Evolutionary conservation across 2,888 invertebrate species (phyloP), one percentile per base, ranked within the genome.

Genomic region (Sabatieria punctata): DNA sequence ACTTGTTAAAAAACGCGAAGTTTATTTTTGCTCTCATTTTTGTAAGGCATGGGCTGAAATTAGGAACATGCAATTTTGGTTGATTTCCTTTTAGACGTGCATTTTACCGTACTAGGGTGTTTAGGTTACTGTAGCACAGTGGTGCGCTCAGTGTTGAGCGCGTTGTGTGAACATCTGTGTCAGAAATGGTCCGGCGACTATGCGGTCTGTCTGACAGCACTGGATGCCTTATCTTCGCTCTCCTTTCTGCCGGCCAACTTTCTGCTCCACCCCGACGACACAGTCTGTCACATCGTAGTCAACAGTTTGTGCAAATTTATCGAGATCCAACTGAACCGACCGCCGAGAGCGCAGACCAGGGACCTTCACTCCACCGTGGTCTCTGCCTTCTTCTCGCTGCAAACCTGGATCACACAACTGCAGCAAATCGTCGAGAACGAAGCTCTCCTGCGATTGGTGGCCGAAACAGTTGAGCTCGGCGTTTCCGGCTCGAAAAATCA

Each of bases 291-390:
- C n/a, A n/a, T n/a, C n/a, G n/a, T n/a, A n/a, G 89, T 95, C 22
- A 89, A 89, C 61, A 93, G 91, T 85, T 78, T 97, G 48, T 97
- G 95, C 70, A 89, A 95, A 72, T 95, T 93, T 71, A 91, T 97
- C 59, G 80, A 84, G 46, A 82, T 83, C 66, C 91, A 91, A 67
- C 89, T 91, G 72, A 83, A 83, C 59, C 78, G 88, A 53, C 93
- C 88, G 46, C 93, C 85, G 46, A 89, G 79, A 48, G 74, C 86
- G 54, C 91, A 93, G 71, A 89, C 89, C 22, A 83, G 86, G 41
- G 93, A 59, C 82, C 85, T 56, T 80, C 97, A 48, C 84, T 91
- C 74, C 74, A 83, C 65, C 82, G 93, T 71, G 76, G 89, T 63
- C 76, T 86, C 72, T 13, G 73, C 74, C 8, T 74, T 70, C 57